phyloP scores from a whole-genome alignment of 2,888 invertebrate species.

The Scelioninae gen. 1 region DNA sequence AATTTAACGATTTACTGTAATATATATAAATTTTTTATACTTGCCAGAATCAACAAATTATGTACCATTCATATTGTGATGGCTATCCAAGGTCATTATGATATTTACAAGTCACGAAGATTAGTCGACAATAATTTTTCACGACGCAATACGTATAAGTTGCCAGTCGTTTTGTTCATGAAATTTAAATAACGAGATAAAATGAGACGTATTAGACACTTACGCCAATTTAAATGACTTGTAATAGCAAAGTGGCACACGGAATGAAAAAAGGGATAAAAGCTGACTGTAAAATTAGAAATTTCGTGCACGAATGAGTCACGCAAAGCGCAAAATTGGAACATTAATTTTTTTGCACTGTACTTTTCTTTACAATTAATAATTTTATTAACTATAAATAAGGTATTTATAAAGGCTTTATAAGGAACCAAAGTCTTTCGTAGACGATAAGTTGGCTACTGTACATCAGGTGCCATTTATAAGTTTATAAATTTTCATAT shows the following conservation, averaged over 20 bases:
- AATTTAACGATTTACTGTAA: neutral
- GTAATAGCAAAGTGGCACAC: conserved; percentile 44
- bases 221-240: conserved; percentile 49
- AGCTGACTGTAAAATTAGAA: conserved; percentile 14
- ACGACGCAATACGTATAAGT: neutral
- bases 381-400: too few species aligned
- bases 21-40: conserved; percentile 30
- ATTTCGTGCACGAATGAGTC: conserved; percentile 36
- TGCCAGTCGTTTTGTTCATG: conserved; percentile 23
- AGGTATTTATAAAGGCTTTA: too few species aligned
- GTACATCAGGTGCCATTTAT: conserved; percentile 31
- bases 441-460: conserved; percentile 16
- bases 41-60: conserved; percentile 20
- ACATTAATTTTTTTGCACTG: too few species aligned
- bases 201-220: conserved; percentile 43
- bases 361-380: too few species aligned
- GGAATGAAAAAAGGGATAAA: conserved; percentile 37
- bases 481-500: conserved; percentile 34
- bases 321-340: conserved; percentile 43
- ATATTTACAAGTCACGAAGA: conserved; percentile 38
- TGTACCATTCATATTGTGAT: conserved; percentile 48
- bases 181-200: conserved; percentile 54
- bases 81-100: conserved; percentile 56
- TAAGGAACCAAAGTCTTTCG: too few species aligned
- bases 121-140: conserved; percentile 29